Conservation (phyloP, 2,797 vertebrate genomes). For the Danio jaintianensis region DNA sequence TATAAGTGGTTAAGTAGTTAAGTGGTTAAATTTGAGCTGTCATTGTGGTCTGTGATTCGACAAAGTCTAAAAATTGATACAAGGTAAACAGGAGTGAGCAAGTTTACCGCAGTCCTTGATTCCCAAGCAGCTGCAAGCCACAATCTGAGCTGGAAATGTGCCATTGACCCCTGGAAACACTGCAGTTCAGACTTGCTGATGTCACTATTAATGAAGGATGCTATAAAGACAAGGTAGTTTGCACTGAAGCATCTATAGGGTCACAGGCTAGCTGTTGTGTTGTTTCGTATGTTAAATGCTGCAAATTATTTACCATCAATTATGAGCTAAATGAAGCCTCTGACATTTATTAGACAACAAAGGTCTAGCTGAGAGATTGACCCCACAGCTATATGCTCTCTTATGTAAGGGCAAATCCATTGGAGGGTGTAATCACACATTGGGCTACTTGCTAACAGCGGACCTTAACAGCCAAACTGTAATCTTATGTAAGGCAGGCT, state of each 20-base stretch:
- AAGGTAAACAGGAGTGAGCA: not conserved
- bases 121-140: constrained; percentile 20
- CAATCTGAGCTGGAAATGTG: constrained; percentile 32
- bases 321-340: constrained; percentile 43
- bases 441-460: constrained; percentile 47
- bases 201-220: constrained; percentile 41
- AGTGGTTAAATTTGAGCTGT: not conserved
- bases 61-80: not conserved
- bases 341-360: constrained; percentile 47
- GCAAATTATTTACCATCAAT: constrained; percentile 39
- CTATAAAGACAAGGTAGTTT: constrained; percentile 39
- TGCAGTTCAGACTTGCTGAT: constrained; percentile 15
- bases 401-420: constrained; percentile 47
- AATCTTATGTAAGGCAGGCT: constrained; percentile 53
- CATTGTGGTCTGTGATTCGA: not conserved
- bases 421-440: constrained; percentile 51
- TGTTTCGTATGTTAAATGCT: constrained; percentile 25
- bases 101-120: constrained; percentile 27
- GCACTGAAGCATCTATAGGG: constrained; percentile 7
- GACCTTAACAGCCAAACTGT: constrained; percentile 50
- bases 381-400: constrained; percentile 31
- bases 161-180: constrained; percentile 33
- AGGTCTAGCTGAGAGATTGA: constrained; percentile 43
- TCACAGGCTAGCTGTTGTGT: constrained; percentile 16
- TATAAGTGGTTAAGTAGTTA: too few relatives aligned